Base-by-base conservation (phyloP, 2,888 invertebrate genomes). In the Caenorhabditis wallacei region DNA sequence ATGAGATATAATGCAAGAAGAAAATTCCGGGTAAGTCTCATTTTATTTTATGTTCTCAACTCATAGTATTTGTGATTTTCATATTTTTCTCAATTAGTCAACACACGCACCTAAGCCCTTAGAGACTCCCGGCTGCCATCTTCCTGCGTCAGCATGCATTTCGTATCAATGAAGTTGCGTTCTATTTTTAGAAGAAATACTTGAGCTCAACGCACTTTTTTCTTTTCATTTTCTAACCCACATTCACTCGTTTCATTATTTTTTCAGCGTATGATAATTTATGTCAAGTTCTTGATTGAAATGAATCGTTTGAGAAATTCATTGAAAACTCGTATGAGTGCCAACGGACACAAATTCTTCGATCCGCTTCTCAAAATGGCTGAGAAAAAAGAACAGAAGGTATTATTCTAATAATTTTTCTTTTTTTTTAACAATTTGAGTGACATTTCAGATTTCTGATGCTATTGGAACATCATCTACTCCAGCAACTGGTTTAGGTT, bases 1-100 rank as follows among this genome's bases (percentile, higher is more conserved):
- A 86, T 85, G 81, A 75, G 84, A 48, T 91, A 91, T 80, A 88
- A 90, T 51, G 85, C 88, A 53, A 87, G 87, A 61, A 84, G 89
- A 72, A 86, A 86, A 53, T 91, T 91, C 85, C 78, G 91, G 74
- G 90, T 90, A 71, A 75, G 86, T 82, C n/a, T 46, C 13, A 2
- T 13, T 43, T 43, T 37, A 37, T 40, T 22, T 43, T 43, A 40
- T 46, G 43, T 20, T 22, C 22, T 46, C 26, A 22, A 11, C 7
- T 51, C 11, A 30, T 8, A 30, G n/a, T n/a, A n/a, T n/a, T n/a
- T n/a, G n/a, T n/a, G n/a, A n/a, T 30, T 30, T 3, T 8, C 26
- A 18, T 54, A 11, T 54, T 16, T 26, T 46, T 7, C 22, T 2
- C 43, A 69, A 53, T 43, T 24, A 54, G 35, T 11, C 1, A 11